These are phyloP conservation scores for Kuschelorhynchus macadamiae DNA, from an alignment of 2,888 invertebrate genomes.

Conservation along the genomic window DNA sequence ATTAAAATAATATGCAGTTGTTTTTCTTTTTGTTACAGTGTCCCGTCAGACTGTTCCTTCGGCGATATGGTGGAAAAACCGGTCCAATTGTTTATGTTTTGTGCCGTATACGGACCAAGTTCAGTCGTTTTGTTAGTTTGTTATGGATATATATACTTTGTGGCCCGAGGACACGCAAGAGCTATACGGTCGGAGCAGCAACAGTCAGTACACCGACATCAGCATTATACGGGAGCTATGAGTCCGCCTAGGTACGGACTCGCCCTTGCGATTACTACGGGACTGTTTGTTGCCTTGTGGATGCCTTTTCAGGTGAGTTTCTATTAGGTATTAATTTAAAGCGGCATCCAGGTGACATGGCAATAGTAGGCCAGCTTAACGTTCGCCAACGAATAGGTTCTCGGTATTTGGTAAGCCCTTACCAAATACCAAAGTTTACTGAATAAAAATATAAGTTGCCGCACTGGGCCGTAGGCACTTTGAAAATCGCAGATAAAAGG, in stretches of 20 bases:
- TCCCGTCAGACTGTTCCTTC: constrained; percentile 69
- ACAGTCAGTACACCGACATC: constrained; percentile 61
- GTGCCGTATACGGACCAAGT: constrained; percentile 75
- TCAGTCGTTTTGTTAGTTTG: constrained; percentile 73
- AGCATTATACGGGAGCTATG: constrained; percentile 52
- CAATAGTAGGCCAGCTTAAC: too few species aligned
- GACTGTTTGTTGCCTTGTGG: constrained; percentile 75
- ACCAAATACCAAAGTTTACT: too few species aligned
- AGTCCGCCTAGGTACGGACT: constrained; percentile 73
- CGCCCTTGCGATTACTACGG: constrained; percentile 75
- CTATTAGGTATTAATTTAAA: too few species aligned
- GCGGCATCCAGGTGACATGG: too few species aligned
- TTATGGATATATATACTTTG: constrained; percentile 76
- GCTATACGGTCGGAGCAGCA: constrained; percentile 75
- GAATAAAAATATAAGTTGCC: too few species aligned
- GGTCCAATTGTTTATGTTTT: constrained; percentile 73
- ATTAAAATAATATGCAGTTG: too few species aligned
- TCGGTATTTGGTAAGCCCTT: too few species aligned
- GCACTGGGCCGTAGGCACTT: too few species aligned
- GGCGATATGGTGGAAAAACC: constrained; percentile 70
- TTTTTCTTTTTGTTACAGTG: constrained; percentile 57
- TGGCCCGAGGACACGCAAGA: constrained; percentile 75
- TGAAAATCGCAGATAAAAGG: too few species aligned
- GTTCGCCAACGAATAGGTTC: too few species aligned
- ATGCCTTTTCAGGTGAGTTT: constrained; percentile 74